These are phyloP conservation scores for Geodia barretti DNA, from an alignment of 37 sponge, comb jelly and placozoan species.

Conservation along the genomic window DNA sequence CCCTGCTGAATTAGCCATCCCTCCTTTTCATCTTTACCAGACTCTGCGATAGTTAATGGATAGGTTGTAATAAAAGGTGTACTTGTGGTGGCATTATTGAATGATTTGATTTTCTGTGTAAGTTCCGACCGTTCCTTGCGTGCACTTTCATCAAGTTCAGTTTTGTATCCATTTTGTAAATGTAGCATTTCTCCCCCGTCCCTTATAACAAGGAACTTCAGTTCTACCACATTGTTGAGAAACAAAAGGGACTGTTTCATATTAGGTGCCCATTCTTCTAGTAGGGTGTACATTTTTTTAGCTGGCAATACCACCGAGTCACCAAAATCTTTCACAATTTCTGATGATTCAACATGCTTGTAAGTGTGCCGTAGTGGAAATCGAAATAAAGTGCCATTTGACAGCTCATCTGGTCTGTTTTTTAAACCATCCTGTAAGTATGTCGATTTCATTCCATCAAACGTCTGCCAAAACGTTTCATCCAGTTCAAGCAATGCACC, in stretches of 20 bases:
- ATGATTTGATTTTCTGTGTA: not conserved
- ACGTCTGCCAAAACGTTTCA: constrained; percentile 1
- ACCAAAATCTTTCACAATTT: constrained; percentile 9
- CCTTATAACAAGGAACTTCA: constrained; percentile 36
- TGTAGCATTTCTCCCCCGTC: not conserved
- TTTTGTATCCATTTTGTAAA: not conserved
- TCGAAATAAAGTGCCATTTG: constrained; percentile 64
- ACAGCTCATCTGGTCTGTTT: constrained; percentile 25
- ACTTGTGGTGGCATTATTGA: not conserved
- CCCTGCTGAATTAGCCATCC: constrained; percentile 75
- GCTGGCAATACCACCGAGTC: constrained; percentile 6
- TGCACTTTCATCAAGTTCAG: not conserved
- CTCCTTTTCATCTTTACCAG: not conserved
- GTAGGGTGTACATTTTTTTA: not conserved
- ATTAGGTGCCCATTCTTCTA: constrained; percentile 31
- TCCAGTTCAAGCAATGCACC: constrained; percentile 3
- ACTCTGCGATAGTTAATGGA: not conserved
- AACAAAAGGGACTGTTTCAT: constrained; percentile 53
- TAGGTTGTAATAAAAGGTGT: not conserved
- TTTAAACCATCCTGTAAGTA: constrained; percentile 24
- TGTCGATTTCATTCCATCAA: constrained; percentile 35
- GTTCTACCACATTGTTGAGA: constrained; percentile 36
- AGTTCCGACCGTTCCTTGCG: not conserved
- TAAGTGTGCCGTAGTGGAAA: constrained; percentile 58
- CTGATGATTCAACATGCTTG: constrained; percentile 18